Percentiles rank a stretch among this genome's conserved stretches.
phyloP scores from a whole-genome alignment of 2,797 vertebrate genomes.

The Labeo calbasu region DNA sequence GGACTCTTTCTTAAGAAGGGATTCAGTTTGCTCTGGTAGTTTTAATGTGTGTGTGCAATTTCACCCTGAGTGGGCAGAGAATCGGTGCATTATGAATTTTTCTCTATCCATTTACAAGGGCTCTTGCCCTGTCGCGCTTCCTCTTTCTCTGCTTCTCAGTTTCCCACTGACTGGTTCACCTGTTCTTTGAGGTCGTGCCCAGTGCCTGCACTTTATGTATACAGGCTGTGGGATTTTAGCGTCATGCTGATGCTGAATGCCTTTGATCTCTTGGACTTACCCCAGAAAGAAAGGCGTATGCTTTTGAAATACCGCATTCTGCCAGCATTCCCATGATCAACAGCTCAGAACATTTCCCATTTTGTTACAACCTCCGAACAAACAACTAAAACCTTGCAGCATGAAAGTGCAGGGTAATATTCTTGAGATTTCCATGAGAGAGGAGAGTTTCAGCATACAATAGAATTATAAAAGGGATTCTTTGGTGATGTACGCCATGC shows the following conservation, averaged over 20 bases:
- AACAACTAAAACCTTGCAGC: conserved; percentile 3
- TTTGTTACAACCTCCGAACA: conserved; percentile 2
- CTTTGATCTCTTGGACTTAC: conserved; percentile 49
- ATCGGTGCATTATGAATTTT: neutral
- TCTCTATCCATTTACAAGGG: neutral
- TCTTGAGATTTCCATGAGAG: conserved; percentile 19
- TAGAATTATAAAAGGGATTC: neutral
- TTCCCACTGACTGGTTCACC: conserved; percentile 1
- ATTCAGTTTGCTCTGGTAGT: neutral
- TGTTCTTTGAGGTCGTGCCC: conserved; percentile 32
- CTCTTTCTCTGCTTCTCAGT: neutral
- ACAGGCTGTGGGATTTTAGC: conserved; percentile 20
- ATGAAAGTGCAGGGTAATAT: neutral
- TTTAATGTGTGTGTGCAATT: neutral
- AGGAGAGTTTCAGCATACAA: conserved; percentile 10
- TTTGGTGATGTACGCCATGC: neutral
- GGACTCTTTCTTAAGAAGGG: neutral
- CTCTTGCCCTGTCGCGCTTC: neutral
- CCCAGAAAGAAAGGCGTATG: conserved; percentile 36
- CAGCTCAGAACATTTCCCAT: conserved; percentile 14
- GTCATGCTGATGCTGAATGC: conserved; percentile 41
- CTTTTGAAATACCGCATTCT: conserved; percentile 46
- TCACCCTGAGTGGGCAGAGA: neutral
- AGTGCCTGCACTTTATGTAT: conserved; percentile 16
- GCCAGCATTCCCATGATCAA: conserved; percentile 14